Evolutionary conservation across 1,140 invertebrate species (phyloP), one percentile per base, ranked within the genome.

Genomic region (Campoletis sonorensis): DNA sequence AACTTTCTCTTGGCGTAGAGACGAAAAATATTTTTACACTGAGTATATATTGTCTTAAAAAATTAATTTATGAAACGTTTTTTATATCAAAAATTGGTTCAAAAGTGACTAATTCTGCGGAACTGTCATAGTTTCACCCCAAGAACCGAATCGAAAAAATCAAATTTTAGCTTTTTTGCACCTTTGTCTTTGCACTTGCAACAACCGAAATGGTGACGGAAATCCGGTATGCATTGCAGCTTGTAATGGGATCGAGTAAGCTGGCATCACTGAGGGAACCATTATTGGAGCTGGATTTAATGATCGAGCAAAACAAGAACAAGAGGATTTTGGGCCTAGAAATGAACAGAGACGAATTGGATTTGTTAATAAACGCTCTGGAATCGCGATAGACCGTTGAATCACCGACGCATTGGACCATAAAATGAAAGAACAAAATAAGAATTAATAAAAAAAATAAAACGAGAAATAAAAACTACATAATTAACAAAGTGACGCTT

Each of bases 211-310:
- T 26, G 7, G 7, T 26, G 23, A 64, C 0, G 61, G 15, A 26
- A 15, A 3, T 64, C 4, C 23, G 61, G 10, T 26, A 23, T 4
- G 8, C 1, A 26, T 86, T 85, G 18, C 16, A 91, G 90, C 84
- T 90, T 51, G 77, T 91, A n/a, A 91, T 92, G 88, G 91, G 90
- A 21, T 91, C 90, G 0, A 92, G 90, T 83, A 88, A 89, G 81
- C 82, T 90, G 64, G 86, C 90, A 23, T 86, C 89, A 0, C 81
- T 90, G 4, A 83, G 86, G 80, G 90, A 91, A 83, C 86, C 87
- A 23, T 83, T 92, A 45, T 76, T 92, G 16, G 89, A 92, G 70
- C 37, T 92, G 40, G 87, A 91, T 82, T 81, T 92, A 16, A 83
- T 82, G 7, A 49, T 89, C 0, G 85, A 88, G 81, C 84, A 87